Conservation (phyloP, 2,888 invertebrate species). For the Watsonalla cultraria region DNA sequence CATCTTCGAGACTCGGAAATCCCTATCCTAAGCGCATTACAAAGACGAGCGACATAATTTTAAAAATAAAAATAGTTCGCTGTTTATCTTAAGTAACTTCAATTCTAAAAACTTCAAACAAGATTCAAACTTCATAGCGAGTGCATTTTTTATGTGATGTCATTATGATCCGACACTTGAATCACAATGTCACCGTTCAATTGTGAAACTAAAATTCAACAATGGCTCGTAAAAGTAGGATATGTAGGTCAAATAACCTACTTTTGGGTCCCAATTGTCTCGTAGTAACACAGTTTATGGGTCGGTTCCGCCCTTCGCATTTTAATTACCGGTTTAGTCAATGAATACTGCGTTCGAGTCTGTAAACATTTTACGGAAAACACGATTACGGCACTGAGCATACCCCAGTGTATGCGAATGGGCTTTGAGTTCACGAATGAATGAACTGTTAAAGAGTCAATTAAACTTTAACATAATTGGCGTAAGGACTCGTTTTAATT, state of each 20-base stretch:
- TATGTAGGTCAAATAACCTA: slow-evolving; percentile 24
- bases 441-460: not conserved
- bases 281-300: slow-evolving; percentile 21
- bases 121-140: too few species aligned
- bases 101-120: too few species aligned
- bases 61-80: too few species aligned
- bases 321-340: slow-evolving; percentile 32
- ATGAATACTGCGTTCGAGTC: slow-evolving; percentile 20
- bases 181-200: not conserved
- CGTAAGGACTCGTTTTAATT: not conserved
- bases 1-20: too few species aligned
- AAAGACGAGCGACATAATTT: too few species aligned
- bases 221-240: slow-evolving; percentile 20
- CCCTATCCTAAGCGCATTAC: too few species aligned
- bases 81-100: too few species aligned
- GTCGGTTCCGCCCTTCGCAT: slow-evolving; percentile 21
- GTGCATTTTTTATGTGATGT: too few species aligned
- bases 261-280: slow-evolving; percentile 24
- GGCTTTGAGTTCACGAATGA: not conserved
- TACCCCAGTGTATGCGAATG: not conserved
- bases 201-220: slow-evolving; percentile 12
- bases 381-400: not conserved
- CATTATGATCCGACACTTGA: not conserved
- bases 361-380: not conserved
- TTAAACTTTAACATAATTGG: not conserved